Evolutionary conservation across 2,888 invertebrate genomes (phyloP).

Genomic region (Tenthredo livida): DNA sequence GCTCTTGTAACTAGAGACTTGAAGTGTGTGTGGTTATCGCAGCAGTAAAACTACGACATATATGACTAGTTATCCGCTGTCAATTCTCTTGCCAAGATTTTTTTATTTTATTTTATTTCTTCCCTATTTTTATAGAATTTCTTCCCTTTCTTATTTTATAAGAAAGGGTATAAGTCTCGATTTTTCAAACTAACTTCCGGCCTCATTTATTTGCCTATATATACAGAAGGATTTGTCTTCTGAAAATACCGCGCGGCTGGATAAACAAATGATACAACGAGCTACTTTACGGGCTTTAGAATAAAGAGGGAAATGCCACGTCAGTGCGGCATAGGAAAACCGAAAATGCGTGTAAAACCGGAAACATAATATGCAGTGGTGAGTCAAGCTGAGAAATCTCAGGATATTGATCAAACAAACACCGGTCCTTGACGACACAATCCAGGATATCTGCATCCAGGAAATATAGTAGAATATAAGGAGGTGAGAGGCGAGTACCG

Average conservation of each 20-base stretch:
- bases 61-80: background rate
- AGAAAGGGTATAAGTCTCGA: background rate
- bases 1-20: constrained; percentile 46
- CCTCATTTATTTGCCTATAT: background rate
- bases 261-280: background rate
- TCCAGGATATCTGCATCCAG: constrained; percentile 1
- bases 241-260: background rate
- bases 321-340: background rate
- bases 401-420: constrained; percentile 27
- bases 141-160: too few species aligned
- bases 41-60: constrained; percentile 34
- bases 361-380: background rate
- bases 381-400: background rate
- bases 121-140: background rate
- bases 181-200: background rate
- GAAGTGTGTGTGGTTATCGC: constrained; percentile 38
- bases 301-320: background rate
- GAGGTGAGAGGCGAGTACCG: background rate
- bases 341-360: background rate
- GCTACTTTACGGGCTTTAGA: background rate
- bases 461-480: background rate
- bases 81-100: background rate
- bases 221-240: background rate
- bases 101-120: background rate
- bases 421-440: background rate